A percentile compares a stretch with the other conserved stretches of the same genome.
phyloP scores from a whole-genome alignment of 2,888 invertebrate genomes.

The Dromius quadrimaculatus region DNA sequence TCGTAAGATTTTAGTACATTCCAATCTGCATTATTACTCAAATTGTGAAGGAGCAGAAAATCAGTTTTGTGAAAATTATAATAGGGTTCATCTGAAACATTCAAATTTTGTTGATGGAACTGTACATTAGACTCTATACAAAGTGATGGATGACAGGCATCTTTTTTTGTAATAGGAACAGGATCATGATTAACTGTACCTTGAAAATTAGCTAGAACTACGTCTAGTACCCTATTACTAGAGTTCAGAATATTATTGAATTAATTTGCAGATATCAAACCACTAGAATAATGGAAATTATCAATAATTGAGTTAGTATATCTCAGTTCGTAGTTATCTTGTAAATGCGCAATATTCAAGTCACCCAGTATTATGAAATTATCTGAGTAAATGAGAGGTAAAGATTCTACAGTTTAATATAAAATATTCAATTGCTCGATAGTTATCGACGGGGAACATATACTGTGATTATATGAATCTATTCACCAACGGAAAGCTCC shows the following conservation, averaged over 20 bases:
- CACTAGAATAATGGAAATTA: neutral
- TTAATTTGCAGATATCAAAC: neutral
- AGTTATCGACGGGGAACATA: neutral
- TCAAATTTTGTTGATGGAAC: too few species aligned
- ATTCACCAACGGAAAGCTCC: neutral
- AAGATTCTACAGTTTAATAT: too few species aligned
- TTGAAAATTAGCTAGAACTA: neutral
- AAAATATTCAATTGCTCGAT: neutral
- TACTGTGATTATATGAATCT: neutral
- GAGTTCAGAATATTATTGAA: neutral
- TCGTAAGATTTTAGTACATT: too few species aligned
- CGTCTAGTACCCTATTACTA: neutral
- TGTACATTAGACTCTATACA: too few species aligned
- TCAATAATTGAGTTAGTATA: neutral
- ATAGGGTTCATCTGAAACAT: too few species aligned
- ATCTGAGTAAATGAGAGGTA: neutral
- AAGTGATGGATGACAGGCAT: neutral
- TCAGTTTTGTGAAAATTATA: too few species aligned
- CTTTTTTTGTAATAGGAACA: neutral
- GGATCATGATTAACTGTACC: neutral
- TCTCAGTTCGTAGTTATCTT: neutral
- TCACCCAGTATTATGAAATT: neutral
- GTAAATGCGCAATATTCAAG: neutral
- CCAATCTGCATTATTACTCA: too few species aligned
- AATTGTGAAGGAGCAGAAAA: too few species aligned